Percentiles rank a stretch among this genome's conserved stretches.
These are phyloP conservation scores for Cremastobaeus sp. DNA, from an alignment of 2,888 invertebrate genomes.

Conservation along the genomic window DNA sequence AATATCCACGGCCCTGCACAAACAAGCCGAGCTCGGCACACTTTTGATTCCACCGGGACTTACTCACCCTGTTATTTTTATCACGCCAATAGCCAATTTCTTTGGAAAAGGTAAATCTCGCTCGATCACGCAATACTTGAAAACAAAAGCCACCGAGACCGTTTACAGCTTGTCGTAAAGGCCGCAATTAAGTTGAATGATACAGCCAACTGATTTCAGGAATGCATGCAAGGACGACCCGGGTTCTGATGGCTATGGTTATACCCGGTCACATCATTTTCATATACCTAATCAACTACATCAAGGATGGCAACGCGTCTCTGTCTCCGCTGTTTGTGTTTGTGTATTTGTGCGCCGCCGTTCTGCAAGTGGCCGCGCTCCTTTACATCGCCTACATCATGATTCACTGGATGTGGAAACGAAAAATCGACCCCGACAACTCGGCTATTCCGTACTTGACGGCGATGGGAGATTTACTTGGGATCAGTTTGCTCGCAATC, in stretches of 20 bases:
- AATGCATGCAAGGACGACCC: slow-evolving; percentile 83
- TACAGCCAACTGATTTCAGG: slow-evolving; percentile 72
- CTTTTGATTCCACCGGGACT: slow-evolving; percentile 80
- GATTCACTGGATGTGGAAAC: slow-evolving; percentile 83
- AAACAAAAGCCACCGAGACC: not conserved
- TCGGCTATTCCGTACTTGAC: slow-evolving; percentile 88
- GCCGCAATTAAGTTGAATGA: not conserved
- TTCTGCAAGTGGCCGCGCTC: slow-evolving; percentile 81
- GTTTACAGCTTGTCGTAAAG: no score
- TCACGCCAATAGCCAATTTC: slow-evolving; percentile 82
- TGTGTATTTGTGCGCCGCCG: slow-evolving; percentile 84
- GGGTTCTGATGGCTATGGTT: slow-evolving; percentile 86
- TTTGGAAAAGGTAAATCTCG: slow-evolving; percentile 83
- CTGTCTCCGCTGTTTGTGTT: slow-evolving; percentile 84
- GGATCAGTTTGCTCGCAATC: slow-evolving; percentile 83
- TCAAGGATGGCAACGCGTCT: slow-evolving; percentile 84
- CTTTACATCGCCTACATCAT: slow-evolving; percentile 83
- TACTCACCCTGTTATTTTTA: slow-evolving; percentile 81
- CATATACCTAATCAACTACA: slow-evolving; percentile 84
- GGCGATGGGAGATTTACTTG: slow-evolving; percentile 87
- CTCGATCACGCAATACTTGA: no score
- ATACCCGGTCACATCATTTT: slow-evolving; percentile 88
- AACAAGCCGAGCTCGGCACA: slow-evolving; percentile 82
- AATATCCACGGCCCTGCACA: slow-evolving; percentile 86
- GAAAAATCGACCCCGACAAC: slow-evolving; percentile 86